Conservation (phyloP, 2,797 vertebrate species). For the Sciurus vulgaris region DNA sequence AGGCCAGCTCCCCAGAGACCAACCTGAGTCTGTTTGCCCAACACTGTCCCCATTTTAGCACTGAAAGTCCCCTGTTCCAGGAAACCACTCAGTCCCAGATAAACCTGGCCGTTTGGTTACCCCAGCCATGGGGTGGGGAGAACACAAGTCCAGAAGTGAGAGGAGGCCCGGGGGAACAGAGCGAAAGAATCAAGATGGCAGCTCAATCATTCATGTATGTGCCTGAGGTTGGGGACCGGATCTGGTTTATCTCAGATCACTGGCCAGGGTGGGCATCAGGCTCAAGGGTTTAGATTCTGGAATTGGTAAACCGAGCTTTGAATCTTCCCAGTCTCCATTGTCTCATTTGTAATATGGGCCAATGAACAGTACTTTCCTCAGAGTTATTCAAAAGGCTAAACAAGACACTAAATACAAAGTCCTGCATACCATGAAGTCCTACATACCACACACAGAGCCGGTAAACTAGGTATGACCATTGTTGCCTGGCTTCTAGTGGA, state of each 20-base stretch:
- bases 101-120: background rate
- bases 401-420: background rate
- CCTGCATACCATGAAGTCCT: background rate
- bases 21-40: background rate
- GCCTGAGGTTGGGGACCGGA: background rate
- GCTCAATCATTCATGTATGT: conserved; percentile 2
- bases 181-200: background rate
- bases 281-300: conserved; percentile 41
- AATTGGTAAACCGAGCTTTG: background rate
- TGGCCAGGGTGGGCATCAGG: background rate
- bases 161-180: background rate
- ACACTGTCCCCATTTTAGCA: background rate
- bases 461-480: background rate
- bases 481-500: background rate
- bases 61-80: background rate
- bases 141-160: background rate
- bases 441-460: too few relatives aligned
- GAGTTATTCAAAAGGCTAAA: background rate
- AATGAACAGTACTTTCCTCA: conserved; percentile 4
- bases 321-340: background rate
- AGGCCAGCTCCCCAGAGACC: background rate
- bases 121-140: background rate
- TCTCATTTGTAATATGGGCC: conserved; percentile 24
- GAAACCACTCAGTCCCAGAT: background rate
- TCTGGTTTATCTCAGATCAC: conserved; percentile 32